Percentiles rank a stretch among this genome's conserved stretches.
Conservation (phyloP, 2,113 vertebrate genomes). For the Parus major region DNA sequence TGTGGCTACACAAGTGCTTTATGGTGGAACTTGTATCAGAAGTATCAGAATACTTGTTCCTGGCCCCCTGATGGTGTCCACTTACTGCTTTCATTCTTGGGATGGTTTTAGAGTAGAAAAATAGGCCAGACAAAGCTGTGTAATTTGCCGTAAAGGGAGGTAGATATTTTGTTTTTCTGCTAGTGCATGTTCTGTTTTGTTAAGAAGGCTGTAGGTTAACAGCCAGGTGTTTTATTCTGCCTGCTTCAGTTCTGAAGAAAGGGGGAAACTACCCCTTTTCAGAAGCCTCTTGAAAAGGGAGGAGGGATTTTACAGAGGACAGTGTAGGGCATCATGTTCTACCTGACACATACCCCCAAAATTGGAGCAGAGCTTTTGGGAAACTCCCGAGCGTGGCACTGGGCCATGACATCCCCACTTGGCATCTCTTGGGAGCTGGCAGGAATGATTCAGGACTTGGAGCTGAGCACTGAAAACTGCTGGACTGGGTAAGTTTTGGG, state of each 20-base stretch:
- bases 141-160: neutral
- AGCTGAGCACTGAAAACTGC: neutral
- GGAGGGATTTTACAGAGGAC: neutral
- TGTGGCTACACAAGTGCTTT: neutral
- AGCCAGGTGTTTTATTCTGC: neutral
- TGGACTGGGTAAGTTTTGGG: neutral
- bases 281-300: neutral
- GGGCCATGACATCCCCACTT: neutral
- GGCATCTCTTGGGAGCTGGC: neutral
- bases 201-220: neutral
- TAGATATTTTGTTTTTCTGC: neutral
- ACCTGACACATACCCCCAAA: rapidly evolving
- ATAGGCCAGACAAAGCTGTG: neutral
- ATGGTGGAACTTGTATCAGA: neutral
- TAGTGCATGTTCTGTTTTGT: neutral
- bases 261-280: neutral
- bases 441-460: neutral
- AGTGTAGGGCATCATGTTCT: neutral
- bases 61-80: neutral
- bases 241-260: neutral
- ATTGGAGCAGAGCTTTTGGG: neutral
- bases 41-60: neutral
- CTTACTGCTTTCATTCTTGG: neutral
- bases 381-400: rapidly evolving
- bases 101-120: neutral